Percentiles rank a stretch among this genome's conserved stretches.
Conservation (phyloP, 2,888 invertebrate genomes). For the Harpagoxenus sublaevis region DNA sequence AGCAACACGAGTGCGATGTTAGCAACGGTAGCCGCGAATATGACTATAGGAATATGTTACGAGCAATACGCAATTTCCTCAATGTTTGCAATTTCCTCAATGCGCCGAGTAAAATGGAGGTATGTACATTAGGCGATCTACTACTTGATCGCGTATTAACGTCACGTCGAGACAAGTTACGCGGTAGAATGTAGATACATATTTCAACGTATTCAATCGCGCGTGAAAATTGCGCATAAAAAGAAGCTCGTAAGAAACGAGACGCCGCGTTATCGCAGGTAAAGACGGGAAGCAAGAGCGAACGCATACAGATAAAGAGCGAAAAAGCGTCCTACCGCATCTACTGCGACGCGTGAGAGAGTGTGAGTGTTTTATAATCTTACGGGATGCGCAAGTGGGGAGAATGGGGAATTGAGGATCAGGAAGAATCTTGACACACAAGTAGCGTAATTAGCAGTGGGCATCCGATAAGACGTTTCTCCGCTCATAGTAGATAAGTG, state of each 20-base stretch:
- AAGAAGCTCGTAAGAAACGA: constrained; percentile 36
- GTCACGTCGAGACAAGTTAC: constrained; percentile 38
- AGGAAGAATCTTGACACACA: constrained; percentile 59
- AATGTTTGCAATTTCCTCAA: not conserved
- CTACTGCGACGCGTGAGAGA: not conserved
- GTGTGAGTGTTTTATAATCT: constrained; percentile 18
- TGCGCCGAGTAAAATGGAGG: constrained; percentile 20
- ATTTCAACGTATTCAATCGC: constrained; percentile 19
- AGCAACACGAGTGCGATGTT: not conserved
- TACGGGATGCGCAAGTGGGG: not conserved
- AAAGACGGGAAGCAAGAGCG: constrained; percentile 56
- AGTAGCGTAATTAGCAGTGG: constrained; percentile 69
- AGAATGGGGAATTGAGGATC: not conserved
- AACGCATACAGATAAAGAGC: constrained; percentile 68
- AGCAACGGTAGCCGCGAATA: constrained; percentile 8
- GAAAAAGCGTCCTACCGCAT: not conserved
- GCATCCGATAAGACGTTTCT: constrained; percentile 21
- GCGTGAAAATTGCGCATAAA: constrained; percentile 25
- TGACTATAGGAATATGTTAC: not conserved
- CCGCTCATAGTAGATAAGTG: constrained; percentile 39
- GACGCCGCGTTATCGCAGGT: constrained; percentile 34
- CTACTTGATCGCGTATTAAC: constrained; percentile 21
- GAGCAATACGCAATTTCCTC: not conserved
- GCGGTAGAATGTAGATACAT: not conserved
- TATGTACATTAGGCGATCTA: constrained; percentile 7